phyloP scores from a whole-genome alignment of 37 sponge, comb jelly and placozoan genomes.

The Spongilla lacustris region DNA sequence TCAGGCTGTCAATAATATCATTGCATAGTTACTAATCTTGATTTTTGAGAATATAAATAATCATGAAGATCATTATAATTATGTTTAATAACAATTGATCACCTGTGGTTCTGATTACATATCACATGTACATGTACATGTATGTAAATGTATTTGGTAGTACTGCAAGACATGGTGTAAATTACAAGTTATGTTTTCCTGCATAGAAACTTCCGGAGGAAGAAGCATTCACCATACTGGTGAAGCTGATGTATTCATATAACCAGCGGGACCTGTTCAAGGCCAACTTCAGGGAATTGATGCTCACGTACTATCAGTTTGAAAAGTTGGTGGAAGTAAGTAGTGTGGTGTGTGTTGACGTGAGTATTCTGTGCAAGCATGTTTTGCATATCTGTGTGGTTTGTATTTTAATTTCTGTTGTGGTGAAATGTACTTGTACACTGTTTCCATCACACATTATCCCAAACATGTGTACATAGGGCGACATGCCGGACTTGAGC shows the following conservation, averaged over 20 bases:
- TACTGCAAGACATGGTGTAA: not conserved
- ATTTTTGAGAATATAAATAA: too few species aligned
- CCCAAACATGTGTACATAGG: slow-evolving; percentile 27
- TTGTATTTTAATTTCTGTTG: too few species aligned
- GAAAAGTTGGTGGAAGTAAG: slow-evolving; percentile 84
- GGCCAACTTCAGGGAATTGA: slow-evolving; percentile 71
- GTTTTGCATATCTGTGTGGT: not conserved
- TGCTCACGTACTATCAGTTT: slow-evolving; percentile 85
- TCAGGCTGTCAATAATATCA: too few species aligned
- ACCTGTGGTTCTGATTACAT: too few species aligned
- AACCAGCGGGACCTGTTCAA: slow-evolving; percentile 92
- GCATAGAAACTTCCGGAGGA: slow-evolving; percentile 93
- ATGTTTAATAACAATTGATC: too few species aligned
- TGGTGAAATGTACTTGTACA: too few species aligned
- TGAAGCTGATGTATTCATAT: slow-evolving; percentile 94
- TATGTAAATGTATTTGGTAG: not conserved
- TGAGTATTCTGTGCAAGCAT: not conserved
- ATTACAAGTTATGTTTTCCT: not conserved
- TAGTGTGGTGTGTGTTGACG: not conserved
- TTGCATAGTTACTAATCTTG: too few species aligned
- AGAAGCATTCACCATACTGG: slow-evolving; percentile 89
- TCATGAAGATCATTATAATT: too few species aligned
- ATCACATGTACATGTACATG: too few species aligned
- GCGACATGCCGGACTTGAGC: slow-evolving; percentile 76
- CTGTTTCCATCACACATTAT: not conserved